Base-by-base conservation (phyloP, 2,888 invertebrate species). In the Archaeoteleia sp. region DNA sequence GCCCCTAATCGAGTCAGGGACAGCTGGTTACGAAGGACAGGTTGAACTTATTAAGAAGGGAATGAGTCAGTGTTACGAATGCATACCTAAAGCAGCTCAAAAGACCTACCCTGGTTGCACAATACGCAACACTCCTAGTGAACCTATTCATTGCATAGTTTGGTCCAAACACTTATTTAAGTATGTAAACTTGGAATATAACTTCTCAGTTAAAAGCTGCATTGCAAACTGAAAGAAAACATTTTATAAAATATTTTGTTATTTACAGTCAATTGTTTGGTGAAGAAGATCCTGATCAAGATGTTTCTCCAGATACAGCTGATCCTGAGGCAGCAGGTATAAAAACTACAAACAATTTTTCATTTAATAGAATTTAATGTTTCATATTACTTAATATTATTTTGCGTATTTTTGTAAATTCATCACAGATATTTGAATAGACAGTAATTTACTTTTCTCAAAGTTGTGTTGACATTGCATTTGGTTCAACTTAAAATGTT, bases 81-180 rank as follows among this genome's bases (percentile, higher is more conserved):
- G 99, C 83, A 91, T 92, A 49, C 95, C 96, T 0, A 96, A 96
- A 85, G 91, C 95, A 4, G 89, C 93, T 10, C 95, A 96, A 81
- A 97, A 96, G 84, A 92, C 95, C 3, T 99, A 92, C 86, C 98
- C 99, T 0, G 97, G 98, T 0, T 99, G 99, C 84, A 99, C 99
- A 1, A 99, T 99, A 74, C 89, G 99, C 32, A 99, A 99, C 84
- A 99, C 99, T 0, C 99, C 99, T 0, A 98, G 97, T 0, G 98
- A 99, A 85, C 96, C 96, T 0, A 97, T 99, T 74, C 99, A 99
- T 86, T 99, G 99, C 85, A 97, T 99, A 74, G 98, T 99, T 12
- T 99, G 99, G 99, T 95, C 97, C 0, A 99, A 99, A 86, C 97
- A 98, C 88, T 89, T 99, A 6, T 99, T 98, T 87, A 98, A 98